phyloP scores from a whole-genome alignment of 2,113 vertebrate genomes.

The Psammodynastes pulverulentus region DNA sequence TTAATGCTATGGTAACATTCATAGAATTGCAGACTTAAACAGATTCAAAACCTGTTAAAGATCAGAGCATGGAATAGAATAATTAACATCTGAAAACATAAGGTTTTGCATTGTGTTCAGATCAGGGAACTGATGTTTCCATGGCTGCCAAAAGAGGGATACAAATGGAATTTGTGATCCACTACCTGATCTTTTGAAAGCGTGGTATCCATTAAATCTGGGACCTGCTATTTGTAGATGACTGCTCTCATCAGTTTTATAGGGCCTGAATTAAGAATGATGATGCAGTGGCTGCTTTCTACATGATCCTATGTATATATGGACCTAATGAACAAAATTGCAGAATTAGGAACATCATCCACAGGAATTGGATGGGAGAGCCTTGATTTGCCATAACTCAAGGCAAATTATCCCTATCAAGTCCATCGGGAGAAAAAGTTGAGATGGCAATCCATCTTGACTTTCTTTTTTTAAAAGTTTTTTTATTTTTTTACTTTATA shows the following conservation, averaged over 20 bases:
- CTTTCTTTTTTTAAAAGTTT: no score
- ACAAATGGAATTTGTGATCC: not conserved
- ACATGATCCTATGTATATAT: not conserved
- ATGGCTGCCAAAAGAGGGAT: not conserved
- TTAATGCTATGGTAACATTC: not conserved
- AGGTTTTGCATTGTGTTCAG: not conserved
- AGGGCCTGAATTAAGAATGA: not conserved
- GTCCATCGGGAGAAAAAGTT: not conserved
- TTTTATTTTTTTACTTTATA: no score
- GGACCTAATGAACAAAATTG: not conserved
- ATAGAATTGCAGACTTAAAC: not conserved
- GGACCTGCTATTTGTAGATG: not conserved
- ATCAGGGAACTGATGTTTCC: not conserved
- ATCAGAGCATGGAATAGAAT: not conserved
- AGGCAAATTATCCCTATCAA: not conserved
- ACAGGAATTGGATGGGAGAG: not conserved
- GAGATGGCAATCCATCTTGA: not conserved
- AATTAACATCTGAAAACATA: not conserved
- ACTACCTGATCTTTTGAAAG: not conserved
- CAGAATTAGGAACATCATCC: not conserved
- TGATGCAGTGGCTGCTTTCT: not conserved
- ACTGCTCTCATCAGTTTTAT: not conserved
- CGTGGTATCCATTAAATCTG: not conserved
- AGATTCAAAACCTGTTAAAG: not conserved
- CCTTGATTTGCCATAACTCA: not conserved